These are phyloP conservation scores for Hemiscyllium ocellatum DNA, from an alignment of 2,113 vertebrate genomes.

Conservation along the genomic window DNA sequence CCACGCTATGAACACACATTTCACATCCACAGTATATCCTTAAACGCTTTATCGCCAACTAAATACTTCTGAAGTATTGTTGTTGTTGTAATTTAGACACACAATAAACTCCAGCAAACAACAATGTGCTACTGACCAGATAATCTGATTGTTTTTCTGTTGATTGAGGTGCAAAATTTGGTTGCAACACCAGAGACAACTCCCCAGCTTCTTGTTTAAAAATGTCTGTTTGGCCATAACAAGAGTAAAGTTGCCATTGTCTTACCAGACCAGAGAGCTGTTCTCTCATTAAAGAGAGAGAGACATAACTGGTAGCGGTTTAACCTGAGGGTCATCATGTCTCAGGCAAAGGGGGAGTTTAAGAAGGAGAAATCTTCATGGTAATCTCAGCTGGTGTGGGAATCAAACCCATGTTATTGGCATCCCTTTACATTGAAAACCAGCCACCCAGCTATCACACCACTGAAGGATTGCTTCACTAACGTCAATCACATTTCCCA, in stretches of 20 bases:
- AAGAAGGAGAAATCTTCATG: too few relatives aligned
- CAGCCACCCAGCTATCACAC: too few relatives aligned
- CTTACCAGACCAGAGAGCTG: too few relatives aligned
- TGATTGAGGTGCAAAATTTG: not conserved
- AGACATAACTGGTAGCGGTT: too few relatives aligned
- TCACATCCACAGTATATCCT: not conserved
- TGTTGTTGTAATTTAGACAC: not conserved
- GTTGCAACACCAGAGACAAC: not conserved
- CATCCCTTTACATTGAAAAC: too few relatives aligned
- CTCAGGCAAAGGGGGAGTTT: too few relatives aligned
- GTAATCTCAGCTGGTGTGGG: too few relatives aligned
- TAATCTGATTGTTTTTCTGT: not conserved
- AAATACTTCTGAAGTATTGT: not conserved
- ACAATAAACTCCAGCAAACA: not conserved
- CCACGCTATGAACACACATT: not conserved
- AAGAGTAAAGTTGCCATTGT: too few relatives aligned
- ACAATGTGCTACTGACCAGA: not conserved
- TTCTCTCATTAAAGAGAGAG: too few relatives aligned
- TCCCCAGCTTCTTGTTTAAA: not conserved
- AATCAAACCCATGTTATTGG: too few relatives aligned
- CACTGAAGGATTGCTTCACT: not conserved
- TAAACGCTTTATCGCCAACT: not conserved
- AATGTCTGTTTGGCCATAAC: not conserved
- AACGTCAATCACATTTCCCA: not conserved
- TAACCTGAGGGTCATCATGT: too few relatives aligned